phyloP scores from a whole-genome alignment of 2,797 vertebrate genomes.

The Neosilurus mollespiculum region DNA sequence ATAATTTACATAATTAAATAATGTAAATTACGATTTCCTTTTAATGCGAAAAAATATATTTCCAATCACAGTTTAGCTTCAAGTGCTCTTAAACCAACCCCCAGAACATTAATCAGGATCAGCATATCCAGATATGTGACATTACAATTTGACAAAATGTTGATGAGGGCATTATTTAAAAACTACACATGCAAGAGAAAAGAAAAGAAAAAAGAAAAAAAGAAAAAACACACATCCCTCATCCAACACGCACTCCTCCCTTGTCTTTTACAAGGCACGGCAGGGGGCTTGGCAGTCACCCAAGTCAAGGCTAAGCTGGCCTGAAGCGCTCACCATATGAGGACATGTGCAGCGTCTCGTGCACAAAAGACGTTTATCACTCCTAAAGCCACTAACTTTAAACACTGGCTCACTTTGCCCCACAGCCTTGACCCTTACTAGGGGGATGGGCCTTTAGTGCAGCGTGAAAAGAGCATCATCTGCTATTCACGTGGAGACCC shows the following conservation, averaged over 20 bases:
- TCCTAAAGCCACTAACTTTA: slow-evolving; percentile 43
- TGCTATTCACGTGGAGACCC: slow-evolving; percentile 44
- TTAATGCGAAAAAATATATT: not conserved
- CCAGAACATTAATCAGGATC: not conserved
- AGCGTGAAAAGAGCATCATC: slow-evolving; percentile 48
- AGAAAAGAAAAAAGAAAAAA: not conserved
- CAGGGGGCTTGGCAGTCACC: slow-evolving; percentile 50
- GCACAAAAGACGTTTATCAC: slow-evolving; percentile 54
- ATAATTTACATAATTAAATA: not conserved
- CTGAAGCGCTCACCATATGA: slow-evolving; percentile 57
- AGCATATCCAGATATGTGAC: not conserved
- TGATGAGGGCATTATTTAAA: not conserved
- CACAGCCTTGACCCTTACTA: slow-evolving; percentile 27
- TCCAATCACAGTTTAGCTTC: not conserved
- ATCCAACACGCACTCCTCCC: slow-evolving; percentile 21
- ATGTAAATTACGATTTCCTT: not conserved
- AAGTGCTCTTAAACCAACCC: not conserved
- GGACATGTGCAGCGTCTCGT: slow-evolving; percentile 51
- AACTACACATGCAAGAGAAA: not conserved
- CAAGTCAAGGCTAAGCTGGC: slow-evolving; percentile 43
- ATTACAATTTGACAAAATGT: not conserved
- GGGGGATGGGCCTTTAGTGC: slow-evolving; percentile 10
- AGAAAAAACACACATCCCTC: slow-evolving; percentile 12
- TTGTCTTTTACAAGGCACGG: slow-evolving; percentile 48
- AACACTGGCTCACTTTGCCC: slow-evolving; percentile 38